A percentile compares a stretch with the other conserved stretches of the same genome.
Conservation (phyloP, 2,888 invertebrate genomes). For the Rhagonycha fulva region DNA sequence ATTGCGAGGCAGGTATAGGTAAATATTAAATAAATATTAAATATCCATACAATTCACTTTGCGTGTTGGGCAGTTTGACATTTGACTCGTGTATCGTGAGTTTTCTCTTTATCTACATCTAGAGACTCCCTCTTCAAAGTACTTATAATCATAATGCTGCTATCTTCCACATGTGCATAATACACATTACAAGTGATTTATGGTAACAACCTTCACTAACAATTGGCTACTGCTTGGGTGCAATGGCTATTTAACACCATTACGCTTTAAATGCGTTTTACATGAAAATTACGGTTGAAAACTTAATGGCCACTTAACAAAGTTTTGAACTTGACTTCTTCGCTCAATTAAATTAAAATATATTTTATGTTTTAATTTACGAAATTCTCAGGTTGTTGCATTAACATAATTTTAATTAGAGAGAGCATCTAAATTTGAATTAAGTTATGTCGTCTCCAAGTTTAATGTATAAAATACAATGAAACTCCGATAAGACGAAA, state of each 20-base stretch:
- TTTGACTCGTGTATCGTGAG: slow-evolving; percentile 43
- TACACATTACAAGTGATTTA: slow-evolving; percentile 7
- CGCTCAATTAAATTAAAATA: not conserved
- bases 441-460: not conserved
- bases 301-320: not conserved
- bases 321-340: not conserved
- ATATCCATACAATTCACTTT: slow-evolving; percentile 2
- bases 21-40: not conserved
- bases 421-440: not conserved
- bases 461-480: not conserved
- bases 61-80: slow-evolving; percentile 16
- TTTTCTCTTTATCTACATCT: slow-evolving; percentile 37
- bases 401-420: not conserved
- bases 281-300: not conserved
- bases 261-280: slow-evolving; percentile 4
- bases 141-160: slow-evolving; percentile 34
- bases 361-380: not conserved
- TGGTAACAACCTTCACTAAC: slow-evolving; percentile 4
- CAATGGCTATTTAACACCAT: slow-evolving; percentile 6
- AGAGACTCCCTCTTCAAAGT: slow-evolving; percentile 22
- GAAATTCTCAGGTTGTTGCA: not conserved
- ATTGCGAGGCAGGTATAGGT: not conserved
- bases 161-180: slow-evolving; percentile 29
- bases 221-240: slow-evolving; percentile 3
- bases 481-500: not conserved